Base-by-base conservation (phyloP, 2,797 vertebrate species). In the Leptatherina wallacei region DNA sequence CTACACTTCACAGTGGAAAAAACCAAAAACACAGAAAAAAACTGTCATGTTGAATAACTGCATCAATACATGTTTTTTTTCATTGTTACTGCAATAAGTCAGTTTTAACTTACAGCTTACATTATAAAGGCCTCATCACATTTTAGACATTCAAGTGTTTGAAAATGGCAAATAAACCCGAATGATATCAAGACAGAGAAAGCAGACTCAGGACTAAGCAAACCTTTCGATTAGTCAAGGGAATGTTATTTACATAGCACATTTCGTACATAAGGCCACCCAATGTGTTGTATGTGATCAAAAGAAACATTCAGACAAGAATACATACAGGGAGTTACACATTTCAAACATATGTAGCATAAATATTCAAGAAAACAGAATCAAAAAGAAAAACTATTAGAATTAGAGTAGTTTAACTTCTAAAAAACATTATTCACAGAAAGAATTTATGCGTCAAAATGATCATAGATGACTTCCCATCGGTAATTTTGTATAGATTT, bases 1-100 rank as follows among this genome's bases (percentile, higher is more conserved):
- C 44, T 56, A 80, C 29, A 75, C 33, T 33, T 32, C 27, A 7
- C 29, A 73, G 2, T 4, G n/a, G n/a, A 10, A 49, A 57, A 40
- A 66, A 6, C 61, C 20, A 57, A 61, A 30, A 60, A 35, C 7
- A 8, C 44, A 69, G 38, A 24, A 35, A 63, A 47, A 30, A 6
- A 14, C 1, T 42, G 20, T 12, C 18, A 22, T 60, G 52, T 73
- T 16, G 30, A 65, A 56, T 56, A 44, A 10, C 5, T 55, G 38
- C 8, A 54, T 16, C 20, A 22, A 49, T 2, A 40, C 13, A 49
- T 22, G 47, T 33, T 32, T 11, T 30, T 30, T 30, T 16, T 8
- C 2, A 9, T 11, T 10, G 8, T 49, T 22, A 49, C 42, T 9
- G 7, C 3, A 49, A 22, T 22, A 49, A 49, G n/a, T 49, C n/a